These are phyloP conservation scores for Phasianus colchicus DNA, from an alignment of 2,113 vertebrate species.

Conservation along the genomic window DNA sequence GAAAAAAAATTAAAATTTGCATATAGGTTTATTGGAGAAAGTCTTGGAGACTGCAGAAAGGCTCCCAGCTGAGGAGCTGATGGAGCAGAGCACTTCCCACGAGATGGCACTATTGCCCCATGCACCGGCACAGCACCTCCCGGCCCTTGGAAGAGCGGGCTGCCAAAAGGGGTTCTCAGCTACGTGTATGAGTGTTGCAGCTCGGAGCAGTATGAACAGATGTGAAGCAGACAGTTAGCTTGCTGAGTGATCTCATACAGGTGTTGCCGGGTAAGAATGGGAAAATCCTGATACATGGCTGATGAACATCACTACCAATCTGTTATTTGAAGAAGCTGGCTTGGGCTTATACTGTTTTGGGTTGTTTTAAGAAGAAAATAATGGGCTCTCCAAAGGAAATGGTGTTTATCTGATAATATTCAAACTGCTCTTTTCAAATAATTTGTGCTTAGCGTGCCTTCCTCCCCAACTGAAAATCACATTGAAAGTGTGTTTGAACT, in stretches of 20 bases:
- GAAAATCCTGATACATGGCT: background rate
- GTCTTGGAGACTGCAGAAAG: background rate
- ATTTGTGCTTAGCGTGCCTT: background rate
- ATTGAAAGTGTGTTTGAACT: background rate
- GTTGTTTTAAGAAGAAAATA: background rate
- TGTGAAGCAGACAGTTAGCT: background rate
- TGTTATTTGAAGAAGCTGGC: background rate
- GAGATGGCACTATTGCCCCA: slow-evolving; percentile 76
- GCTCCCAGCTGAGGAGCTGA: fast-evolving
- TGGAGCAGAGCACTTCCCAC: background rate
- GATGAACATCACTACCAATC: background rate
- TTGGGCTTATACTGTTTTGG: background rate
- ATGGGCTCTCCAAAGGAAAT: background rate
- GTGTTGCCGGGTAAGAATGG: background rate
- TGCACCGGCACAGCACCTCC: background rate
- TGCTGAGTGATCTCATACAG: background rate
- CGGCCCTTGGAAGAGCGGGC: background rate
- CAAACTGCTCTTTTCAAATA: background rate
- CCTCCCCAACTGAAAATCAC: background rate
- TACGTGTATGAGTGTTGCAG: background rate
- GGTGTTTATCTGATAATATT: background rate
- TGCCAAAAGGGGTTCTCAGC: background rate
- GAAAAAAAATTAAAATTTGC: too few relatives aligned
- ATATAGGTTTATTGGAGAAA: background rate
- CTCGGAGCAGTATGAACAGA: background rate